These are phyloP conservation scores for Probaryconus sp. DNA, from an alignment of 1,140 invertebrate species.

Conservation along the genomic window DNA sequence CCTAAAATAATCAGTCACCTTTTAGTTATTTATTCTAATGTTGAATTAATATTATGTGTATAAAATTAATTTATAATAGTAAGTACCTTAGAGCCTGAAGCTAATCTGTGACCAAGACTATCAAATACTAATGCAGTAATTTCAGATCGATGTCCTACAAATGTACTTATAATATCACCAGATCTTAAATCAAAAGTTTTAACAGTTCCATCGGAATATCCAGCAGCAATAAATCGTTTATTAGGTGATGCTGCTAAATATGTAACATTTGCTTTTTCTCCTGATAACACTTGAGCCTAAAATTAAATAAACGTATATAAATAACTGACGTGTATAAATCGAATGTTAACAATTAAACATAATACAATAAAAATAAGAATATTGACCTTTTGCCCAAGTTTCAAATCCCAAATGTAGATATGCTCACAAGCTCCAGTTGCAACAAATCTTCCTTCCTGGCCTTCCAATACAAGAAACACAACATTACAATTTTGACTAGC, in stretches of 20 bases:
- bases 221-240: constrained; percentile 89
- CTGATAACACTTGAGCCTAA: constrained; percentile 85
- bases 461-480: constrained; percentile 86
- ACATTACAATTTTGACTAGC: constrained; percentile 88
- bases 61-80: constrained; percentile 45
- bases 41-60: constrained; percentile 16
- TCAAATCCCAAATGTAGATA: constrained; percentile 95
- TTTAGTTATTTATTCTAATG: neutral
- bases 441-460: constrained; percentile 88
- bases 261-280: constrained; percentile 88
- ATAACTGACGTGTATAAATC: no score
- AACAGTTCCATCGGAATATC: constrained; percentile 93
- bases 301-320: no score
- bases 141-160: constrained; percentile 92
- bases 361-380: constrained; percentile 9
- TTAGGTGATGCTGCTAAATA: constrained; percentile 84
- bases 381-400: constrained; percentile 90
- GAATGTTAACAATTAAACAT: neutral
- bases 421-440: constrained; percentile 95
- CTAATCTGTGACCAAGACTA: constrained; percentile 86
- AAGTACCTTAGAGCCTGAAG: constrained; percentile 90
- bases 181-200: constrained; percentile 87
- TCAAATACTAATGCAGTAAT: constrained; percentile 92
- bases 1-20: constrained; percentile 77
- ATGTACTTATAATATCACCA: constrained; percentile 86